phyloP scores from a whole-genome alignment of 2,113 vertebrate genomes.

The Hirundichthys speculiger region DNA sequence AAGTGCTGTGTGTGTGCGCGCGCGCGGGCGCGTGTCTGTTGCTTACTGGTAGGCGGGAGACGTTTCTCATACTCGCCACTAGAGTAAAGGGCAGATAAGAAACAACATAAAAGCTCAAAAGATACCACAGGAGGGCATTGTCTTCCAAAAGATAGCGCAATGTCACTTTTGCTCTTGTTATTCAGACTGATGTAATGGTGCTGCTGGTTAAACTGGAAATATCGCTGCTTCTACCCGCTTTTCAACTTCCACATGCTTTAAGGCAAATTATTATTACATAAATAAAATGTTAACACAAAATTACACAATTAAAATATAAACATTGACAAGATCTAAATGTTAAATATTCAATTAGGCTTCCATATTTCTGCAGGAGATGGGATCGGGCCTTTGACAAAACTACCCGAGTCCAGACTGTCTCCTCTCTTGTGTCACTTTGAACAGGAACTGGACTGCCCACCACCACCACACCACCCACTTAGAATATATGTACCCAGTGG shows the following conservation, averaged over 20 bases:
- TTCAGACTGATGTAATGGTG: neutral
- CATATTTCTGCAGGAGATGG: neutral
- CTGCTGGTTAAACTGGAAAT: neutral
- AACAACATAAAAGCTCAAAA: constrained; percentile 62
- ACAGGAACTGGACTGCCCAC: constrained; percentile 29
- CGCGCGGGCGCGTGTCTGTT: constrained; percentile 15
- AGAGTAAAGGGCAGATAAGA: constrained; percentile 73
- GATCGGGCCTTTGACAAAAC: neutral
- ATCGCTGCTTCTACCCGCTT: no score
- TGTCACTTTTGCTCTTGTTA: constrained; percentile 16
- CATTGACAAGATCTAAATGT: no score
- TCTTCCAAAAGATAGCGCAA: constrained; percentile 40
- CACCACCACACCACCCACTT: constrained; percentile 9
- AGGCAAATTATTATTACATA: neutral
- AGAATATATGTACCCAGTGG: neutral
- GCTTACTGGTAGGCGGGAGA: constrained; percentile 80
- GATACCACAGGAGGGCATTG: constrained; percentile 76
- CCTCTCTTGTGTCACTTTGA: constrained; percentile 27
- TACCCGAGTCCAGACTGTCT: neutral
- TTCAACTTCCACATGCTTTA: neutral
- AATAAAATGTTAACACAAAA: neutral
- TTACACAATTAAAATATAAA: no score
- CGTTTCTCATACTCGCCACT: constrained; percentile 72
- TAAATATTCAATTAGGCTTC: neutral
- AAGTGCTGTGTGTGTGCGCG: constrained; percentile 74